Evolutionary conservation across 2,113 vertebrate species (phyloP).

Genomic region (Leucopsar rothschildi): DNA sequence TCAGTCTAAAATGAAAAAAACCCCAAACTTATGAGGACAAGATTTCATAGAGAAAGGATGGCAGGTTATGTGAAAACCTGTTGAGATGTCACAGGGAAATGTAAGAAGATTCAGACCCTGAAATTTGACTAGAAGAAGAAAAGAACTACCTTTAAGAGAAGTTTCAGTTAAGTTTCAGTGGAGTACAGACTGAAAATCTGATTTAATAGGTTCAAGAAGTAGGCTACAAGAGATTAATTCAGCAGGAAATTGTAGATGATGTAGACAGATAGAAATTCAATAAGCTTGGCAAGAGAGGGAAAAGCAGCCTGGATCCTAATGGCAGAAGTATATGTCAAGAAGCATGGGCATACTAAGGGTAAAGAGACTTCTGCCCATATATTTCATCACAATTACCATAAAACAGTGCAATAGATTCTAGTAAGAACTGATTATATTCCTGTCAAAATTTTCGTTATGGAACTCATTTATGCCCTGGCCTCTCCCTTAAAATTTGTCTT

Average conservation of each 20-base stretch:
- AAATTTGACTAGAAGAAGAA: background rate
- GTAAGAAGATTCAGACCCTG: background rate
- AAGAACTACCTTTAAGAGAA: background rate
- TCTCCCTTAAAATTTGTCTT: background rate
- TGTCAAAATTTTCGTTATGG: background rate
- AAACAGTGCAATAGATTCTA: background rate
- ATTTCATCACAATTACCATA: background rate
- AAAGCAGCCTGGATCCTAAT: background rate
- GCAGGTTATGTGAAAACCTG: background rate
- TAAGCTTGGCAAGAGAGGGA: background rate
- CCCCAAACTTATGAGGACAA: background rate
- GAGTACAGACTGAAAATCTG: background rate
- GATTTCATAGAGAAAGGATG: background rate
- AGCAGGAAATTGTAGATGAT: constrained; percentile 36
- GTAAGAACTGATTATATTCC: background rate
- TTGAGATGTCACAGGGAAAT: background rate
- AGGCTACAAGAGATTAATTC: constrained; percentile 32
- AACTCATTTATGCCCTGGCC: background rate
- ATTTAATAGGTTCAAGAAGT: constrained; percentile 20
- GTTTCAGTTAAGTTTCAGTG: constrained; percentile 14
- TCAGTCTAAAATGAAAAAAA: background rate
- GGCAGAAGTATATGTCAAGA: background rate
- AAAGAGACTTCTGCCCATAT: background rate
- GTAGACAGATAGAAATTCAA: constrained; percentile 53
- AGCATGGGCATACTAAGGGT: background rate